Base-by-base conservation (phyloP, 2,113 vertebrate species). In the Lonchura striata region DNA sequence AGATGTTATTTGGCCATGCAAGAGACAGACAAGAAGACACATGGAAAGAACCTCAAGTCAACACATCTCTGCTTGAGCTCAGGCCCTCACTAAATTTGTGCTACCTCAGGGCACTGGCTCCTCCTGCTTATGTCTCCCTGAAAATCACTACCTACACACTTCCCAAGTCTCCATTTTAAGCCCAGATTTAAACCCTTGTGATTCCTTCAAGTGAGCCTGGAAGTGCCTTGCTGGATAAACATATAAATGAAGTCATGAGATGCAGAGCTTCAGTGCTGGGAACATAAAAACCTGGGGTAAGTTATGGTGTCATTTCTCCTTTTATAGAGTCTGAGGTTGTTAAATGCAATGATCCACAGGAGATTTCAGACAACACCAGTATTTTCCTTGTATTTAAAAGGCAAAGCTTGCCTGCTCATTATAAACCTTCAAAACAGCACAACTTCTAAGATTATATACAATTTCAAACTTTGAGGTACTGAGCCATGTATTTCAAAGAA, bases 271-370 rank as follows among this genome's bases (percentile, higher is more conserved):
- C 88, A 81, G 42, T n/a, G 41, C 39, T 70, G 30, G 79, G 54
- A 95, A 86, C 54, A 82, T 72, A 93, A 86, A 96, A 92, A 61
- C 33, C 63, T 49, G 42, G 27, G 27, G 15, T 78, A 91, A 94
- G 64, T 89, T 78, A 86, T 4, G 64, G 68, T 70, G 39, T 74
- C 68, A 83, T 83, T 94, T 83, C 83, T 94, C 53, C 47, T 86
- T 84, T 66, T 81, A 88, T n/a, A 75, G 1, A 8, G 77, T 81
- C 60, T 78, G 91, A 75, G 91, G 64, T 72, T 92, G 82, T 86
- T 90, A 94, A 94, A 92, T 70, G 33, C 35, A 92, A 60, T 0
- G 23, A 91, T 75, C 88, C 82, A 81, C 76, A 49, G 6, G 30
- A 75, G 47, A 86, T 46, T 88, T 69, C 54, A 80, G 82, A 61